Evolutionary conservation across 2,113 vertebrate genomes (phyloP), one percentile per base, ranked within the genome.

Genomic region (Trachemys scripta): DNA sequence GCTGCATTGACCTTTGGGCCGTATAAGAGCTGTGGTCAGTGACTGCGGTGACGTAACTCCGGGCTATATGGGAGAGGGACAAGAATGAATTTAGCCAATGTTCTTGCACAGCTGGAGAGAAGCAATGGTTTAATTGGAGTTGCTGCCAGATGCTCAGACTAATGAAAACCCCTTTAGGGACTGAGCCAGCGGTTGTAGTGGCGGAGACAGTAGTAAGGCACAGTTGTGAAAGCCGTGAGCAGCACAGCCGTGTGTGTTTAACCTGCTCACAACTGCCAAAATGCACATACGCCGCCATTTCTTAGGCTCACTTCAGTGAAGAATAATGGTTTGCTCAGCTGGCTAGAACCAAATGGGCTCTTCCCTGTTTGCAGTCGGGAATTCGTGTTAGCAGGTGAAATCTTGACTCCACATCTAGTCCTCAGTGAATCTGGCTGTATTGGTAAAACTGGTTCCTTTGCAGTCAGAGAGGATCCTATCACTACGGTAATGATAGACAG

Each of bases 141-240:
- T 87, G 5, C 42, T 59, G 79, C 81, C 65, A 83, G 78, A 79
- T 2, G 25, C 57, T 0, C 16, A 10, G 22, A 5, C 54, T 90
- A 87, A 94, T 95, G 95, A 83, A 90, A 94, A 91, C 38, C 80
- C 47, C 1, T 92, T 94, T 59, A 82, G 76, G 31, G 80, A 80
- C n/a, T 85, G 83, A 94, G 5, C 42, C 93, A 80, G 87, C 25
- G 86, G 83, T 81, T 42, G 24, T 1, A 1, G 80, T 79, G 86
- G 75, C 72, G 31, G 53, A 95, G 56, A 50, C 72, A 86, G 84
- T 76, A 62, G 90, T 50, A 0, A 0, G 47, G 75, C 1, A 3
- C 87, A 83, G 45, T 24, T 45, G 80, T 69, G 1, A 92, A 69
- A 38, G 3, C 87, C 17, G 24, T 25, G 76, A 51, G 47, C 29